phyloP scores from a whole-genome alignment of 2,113 vertebrate species.

The Montifringilla adamsi region DNA sequence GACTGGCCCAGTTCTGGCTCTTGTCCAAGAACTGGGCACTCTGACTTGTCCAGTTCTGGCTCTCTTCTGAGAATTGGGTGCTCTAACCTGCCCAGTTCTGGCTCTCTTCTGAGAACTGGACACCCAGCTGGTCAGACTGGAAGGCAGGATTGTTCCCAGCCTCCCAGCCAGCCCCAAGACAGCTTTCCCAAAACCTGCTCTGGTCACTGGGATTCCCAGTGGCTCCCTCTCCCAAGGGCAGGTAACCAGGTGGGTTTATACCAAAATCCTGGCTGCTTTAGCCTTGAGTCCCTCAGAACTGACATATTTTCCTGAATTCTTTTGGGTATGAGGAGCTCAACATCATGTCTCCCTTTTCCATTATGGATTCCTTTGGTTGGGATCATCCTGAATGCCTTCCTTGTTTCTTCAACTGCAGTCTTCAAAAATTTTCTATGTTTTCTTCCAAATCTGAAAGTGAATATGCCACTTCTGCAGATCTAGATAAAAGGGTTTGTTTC shows the following conservation, averaged over 20 bases:
- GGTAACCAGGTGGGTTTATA: not conserved
- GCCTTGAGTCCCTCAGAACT: not conserved
- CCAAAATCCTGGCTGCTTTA: not conserved
- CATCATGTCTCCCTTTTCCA: not conserved
- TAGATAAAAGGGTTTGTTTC: not conserved
- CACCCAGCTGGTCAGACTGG: not conserved
- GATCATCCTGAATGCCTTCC: not conserved
- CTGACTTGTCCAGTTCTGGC: not conserved
- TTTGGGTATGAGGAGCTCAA: not conserved
- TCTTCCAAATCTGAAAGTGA: not conserved
- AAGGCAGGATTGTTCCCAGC: not conserved
- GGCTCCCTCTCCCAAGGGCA: not conserved
- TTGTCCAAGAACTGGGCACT: not conserved
- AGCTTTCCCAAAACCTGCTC: not conserved
- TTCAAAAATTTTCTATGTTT: not conserved
- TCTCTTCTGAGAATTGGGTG: not conserved
- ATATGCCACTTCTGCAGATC: rapidly evolving
- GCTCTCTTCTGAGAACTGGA: not conserved
- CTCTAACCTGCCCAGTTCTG: not conserved
- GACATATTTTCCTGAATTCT: not conserved
- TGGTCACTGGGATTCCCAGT: not conserved
- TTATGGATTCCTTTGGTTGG: not conserved
- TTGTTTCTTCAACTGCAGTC: not conserved
- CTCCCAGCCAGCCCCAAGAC: not conserved
- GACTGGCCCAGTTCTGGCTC: not conserved